These are phyloP conservation scores for Linnaemya tessellans DNA, from an alignment of 2,888 invertebrate genomes.

Conservation along the genomic window DNA sequence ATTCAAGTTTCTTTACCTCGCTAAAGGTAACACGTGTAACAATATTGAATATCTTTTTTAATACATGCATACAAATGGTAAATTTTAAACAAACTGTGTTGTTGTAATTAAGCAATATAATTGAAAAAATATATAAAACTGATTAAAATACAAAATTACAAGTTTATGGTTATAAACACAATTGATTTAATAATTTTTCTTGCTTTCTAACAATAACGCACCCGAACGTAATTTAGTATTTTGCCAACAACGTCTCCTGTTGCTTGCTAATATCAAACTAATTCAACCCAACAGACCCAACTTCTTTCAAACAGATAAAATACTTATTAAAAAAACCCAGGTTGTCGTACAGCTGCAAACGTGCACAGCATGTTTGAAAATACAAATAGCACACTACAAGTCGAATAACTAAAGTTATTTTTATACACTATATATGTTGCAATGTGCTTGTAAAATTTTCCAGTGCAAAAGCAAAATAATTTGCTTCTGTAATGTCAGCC, in stretches of 20 bases:
- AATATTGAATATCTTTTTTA: neutral
- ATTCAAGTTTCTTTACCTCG: conserved; percentile 53
- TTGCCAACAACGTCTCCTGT: conserved; percentile 46
- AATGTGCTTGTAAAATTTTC: too few species aligned
- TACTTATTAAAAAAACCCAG: conserved; percentile 23
- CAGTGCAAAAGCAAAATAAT: too few species aligned
- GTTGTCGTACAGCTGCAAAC: conserved; percentile 54
- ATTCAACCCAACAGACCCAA: conserved; percentile 55
- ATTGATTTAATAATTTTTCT: conserved; percentile 45
- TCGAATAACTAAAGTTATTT: conserved; percentile 12
- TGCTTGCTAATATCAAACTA: conserved; percentile 68
- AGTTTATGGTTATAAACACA: conserved; percentile 24
- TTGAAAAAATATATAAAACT: conserved; percentile 27
- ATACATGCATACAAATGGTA: neutral
- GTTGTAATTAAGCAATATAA: conserved; percentile 14
- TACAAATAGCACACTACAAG: neutral
- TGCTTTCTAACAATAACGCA: conserved; percentile 8
- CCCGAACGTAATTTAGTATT: conserved; percentile 5
- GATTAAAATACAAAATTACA: conserved; percentile 13
- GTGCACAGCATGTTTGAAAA: conserved; percentile 28
- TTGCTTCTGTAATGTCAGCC: too few species aligned
- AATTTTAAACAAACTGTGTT: conserved; percentile 30
- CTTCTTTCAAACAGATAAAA: conserved; percentile 56
- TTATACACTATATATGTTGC: too few species aligned
- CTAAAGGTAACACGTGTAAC: conserved; percentile 63